Base-by-base conservation (phyloP, 2,888 invertebrate species). In the Netelia virgata region DNA sequence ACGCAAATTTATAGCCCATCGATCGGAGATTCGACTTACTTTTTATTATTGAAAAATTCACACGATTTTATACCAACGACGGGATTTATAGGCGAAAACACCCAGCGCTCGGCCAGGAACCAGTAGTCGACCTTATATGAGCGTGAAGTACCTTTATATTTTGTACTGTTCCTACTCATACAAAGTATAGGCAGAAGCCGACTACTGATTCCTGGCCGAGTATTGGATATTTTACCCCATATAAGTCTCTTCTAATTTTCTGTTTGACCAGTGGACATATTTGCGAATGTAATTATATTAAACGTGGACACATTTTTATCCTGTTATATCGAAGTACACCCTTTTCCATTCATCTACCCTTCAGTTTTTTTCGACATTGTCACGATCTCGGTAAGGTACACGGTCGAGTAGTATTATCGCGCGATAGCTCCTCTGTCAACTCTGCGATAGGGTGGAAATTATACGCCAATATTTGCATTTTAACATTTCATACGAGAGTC, bases 381-480 rank as follows among this genome's bases (percentile, higher is more conserved):
- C 47, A 59, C 68, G 68, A 66, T 55, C 73, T 55, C 28, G 50
- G 57, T 47, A 16, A 41, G 73, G 55, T 43, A 68, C n/a, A 79
- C 18, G 47, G 69, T 70, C 36, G n/a, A 57, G 16, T 8, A 53
- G 64, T 79, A 79, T 2, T 75, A 70, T 72, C 55, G 55, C 53
- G 68, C 53, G 75, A 5, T 57, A 75, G 41, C n/a, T 23, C 68
- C 73, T 57, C 53, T 64, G 70, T 79, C 28, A 57, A 53, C 64
- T 66, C 70, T 72, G 23, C 55, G 61, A 57, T 57, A 68, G 70
- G 75, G 43, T 83, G 57, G 43, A 75, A 79, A 83, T 83, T 83
- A 83, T 79, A 75, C 64, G 79, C 70, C 59, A 83, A 83, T 83
- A 83, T 83, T 83, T 79, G 79, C 78, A 20, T 73, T 79, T 70